Conservation (phyloP, 2,888 invertebrate species). For the Pachymerium ferrugineum region DNA sequence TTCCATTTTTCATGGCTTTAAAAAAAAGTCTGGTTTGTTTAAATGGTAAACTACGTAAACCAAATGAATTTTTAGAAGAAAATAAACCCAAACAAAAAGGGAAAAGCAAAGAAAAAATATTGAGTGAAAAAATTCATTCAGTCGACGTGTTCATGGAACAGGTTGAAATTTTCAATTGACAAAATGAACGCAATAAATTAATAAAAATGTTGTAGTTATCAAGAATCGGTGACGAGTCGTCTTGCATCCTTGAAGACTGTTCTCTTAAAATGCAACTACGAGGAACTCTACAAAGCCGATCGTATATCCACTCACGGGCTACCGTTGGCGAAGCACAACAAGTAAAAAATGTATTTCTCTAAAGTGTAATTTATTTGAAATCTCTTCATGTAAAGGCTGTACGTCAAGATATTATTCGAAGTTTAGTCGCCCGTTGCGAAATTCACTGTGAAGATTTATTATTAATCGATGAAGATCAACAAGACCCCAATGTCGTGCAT, state of each 20-base stretch:
- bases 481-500: constrained; percentile 70
- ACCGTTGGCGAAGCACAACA: constrained; percentile 64
- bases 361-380: background rate
- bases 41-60: constrained; percentile 63
- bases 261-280: constrained; percentile 64
- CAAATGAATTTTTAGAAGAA: constrained; percentile 48
- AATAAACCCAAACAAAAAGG: background rate
- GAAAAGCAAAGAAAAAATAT: background rate
- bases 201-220: too few species aligned
- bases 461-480: constrained; percentile 66
- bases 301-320: constrained; percentile 72
- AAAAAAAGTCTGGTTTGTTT: constrained; percentile 60
- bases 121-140: background rate
- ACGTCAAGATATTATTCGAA: constrained; percentile 76
- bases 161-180: background rate
- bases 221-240: background rate
- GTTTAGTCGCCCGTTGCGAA: constrained; percentile 75
- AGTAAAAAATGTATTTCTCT: constrained; percentile 40
- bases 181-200: too few species aligned
- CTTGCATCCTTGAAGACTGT: constrained; percentile 48
- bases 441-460: constrained; percentile 84
- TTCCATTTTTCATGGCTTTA: constrained; percentile 42
- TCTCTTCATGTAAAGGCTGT: constrained; percentile 53
- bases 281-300: constrained; percentile 66
- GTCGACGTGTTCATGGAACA: background rate